Conservation (phyloP, 2,888 invertebrate genomes). For the Pachymerium ferrugineum region DNA sequence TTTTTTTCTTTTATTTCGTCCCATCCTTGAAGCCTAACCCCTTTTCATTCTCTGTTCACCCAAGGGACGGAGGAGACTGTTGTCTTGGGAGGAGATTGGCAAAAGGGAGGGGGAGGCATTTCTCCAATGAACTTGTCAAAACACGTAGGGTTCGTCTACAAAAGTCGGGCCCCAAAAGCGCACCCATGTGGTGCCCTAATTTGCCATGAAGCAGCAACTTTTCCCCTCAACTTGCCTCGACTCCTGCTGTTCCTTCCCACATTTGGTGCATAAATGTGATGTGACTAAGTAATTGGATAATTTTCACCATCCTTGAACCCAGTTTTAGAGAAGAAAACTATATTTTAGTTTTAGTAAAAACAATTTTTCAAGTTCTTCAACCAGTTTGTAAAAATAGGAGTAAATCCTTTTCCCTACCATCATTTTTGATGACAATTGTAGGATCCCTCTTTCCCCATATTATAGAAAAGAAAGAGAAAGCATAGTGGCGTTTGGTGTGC, state of each 20-base stretch:
- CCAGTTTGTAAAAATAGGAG: not conserved
- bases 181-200: constrained; percentile 27
- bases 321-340: too few species aligned
- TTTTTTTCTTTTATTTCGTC: not conserved
- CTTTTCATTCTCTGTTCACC: not conserved
- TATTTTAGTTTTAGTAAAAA: not conserved
- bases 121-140: constrained; percentile 23
- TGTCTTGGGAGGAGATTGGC: constrained; percentile 15
- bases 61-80: not conserved
- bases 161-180: constrained; percentile 27
- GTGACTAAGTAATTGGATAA: not conserved
- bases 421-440: not conserved
- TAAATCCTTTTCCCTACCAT: not conserved
- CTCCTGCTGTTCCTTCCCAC: constrained; percentile 25
- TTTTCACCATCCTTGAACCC: too few species aligned
- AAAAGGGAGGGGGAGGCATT: constrained; percentile 20
- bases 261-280: constrained; percentile 21
- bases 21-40: not conserved
- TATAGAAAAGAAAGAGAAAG: constrained; percentile 2
- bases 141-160: constrained; percentile 22
- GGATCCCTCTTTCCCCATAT: not conserved
- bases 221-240: constrained; percentile 7
- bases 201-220: constrained; percentile 27
- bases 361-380: not conserved
- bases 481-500: constrained; percentile 16